Evolutionary conservation across 2,113 vertebrate genomes (phyloP).

Genomic region (Muntiacus muntjak): DNA sequence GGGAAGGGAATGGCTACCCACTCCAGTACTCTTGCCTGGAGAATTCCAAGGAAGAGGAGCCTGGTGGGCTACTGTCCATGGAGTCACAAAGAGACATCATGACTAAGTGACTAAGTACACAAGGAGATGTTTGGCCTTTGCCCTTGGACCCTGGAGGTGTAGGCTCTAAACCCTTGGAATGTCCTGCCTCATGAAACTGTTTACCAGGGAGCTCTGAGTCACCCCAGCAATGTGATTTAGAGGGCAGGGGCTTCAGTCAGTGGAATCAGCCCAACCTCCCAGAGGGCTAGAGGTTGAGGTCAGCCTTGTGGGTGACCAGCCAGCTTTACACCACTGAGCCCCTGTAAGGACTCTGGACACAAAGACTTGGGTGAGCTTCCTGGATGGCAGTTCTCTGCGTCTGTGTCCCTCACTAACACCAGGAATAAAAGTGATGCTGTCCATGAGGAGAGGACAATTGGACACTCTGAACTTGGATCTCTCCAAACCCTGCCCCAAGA

Average conservation of each 20-base stretch:
- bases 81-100: background rate
- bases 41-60: background rate
- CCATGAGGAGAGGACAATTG: background rate
- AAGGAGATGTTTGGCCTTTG: background rate
- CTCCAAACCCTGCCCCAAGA: background rate
- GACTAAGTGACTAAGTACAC: background rate
- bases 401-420: background rate
- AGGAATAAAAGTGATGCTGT: background rate
- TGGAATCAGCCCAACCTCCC: background rate
- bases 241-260: background rate
- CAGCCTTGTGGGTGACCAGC: background rate
- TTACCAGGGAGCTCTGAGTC: background rate
- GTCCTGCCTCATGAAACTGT: background rate
- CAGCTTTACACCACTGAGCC: background rate
- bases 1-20: background rate
- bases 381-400: accelerated
- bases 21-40: background rate
- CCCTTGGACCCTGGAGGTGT: background rate
- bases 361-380: background rate
- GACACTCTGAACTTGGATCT: background rate
- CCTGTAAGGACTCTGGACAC: background rate
- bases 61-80: background rate
- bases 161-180: background rate
- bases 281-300: background rate
- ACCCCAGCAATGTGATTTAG: background rate